These are phyloP conservation scores for Alouatta palliata DNA, from an alignment of 2,113 vertebrate genomes.

Conservation along the genomic window DNA sequence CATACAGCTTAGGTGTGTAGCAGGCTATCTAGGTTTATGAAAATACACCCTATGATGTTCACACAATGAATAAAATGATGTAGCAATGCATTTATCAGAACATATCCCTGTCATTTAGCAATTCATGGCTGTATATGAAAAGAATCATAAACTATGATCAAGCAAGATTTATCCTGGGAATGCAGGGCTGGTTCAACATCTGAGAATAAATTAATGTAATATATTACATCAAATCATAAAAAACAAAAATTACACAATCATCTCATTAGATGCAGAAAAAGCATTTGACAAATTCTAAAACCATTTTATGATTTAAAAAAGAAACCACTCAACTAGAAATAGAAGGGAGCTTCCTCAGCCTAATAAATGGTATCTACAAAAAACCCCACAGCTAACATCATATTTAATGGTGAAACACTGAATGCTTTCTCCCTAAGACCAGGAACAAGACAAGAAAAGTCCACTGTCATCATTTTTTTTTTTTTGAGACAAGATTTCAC, in stretches of 20 bases:
- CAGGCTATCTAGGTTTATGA: not conserved
- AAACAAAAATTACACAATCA: not conserved
- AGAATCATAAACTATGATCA: not conserved
- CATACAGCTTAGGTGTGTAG: not conserved
- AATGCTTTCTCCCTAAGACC: not conserved
- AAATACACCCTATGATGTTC: not conserved
- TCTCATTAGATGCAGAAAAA: not conserved
- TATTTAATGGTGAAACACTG: not conserved
- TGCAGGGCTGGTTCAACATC: not conserved
- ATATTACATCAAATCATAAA: not conserved
- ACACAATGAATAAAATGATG: not conserved
- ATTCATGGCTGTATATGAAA: not conserved
- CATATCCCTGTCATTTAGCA: not conserved
- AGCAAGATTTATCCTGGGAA: not conserved
- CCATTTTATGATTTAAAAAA: not conserved
- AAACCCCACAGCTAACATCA: not conserved
- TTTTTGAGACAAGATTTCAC: too few relatives aligned
- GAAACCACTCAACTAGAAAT: not conserved
- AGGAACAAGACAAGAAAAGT: not conserved
- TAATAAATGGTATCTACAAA: not conserved
- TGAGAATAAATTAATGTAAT: not conserved
- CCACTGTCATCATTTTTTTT: not conserved
- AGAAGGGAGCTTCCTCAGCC: not conserved
- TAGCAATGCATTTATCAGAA: not conserved
- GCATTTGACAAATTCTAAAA: not conserved